These are phyloP conservation scores for Habrosyne pyritoides DNA, from an alignment of 2,888 invertebrate species.

Conservation along the genomic window DNA sequence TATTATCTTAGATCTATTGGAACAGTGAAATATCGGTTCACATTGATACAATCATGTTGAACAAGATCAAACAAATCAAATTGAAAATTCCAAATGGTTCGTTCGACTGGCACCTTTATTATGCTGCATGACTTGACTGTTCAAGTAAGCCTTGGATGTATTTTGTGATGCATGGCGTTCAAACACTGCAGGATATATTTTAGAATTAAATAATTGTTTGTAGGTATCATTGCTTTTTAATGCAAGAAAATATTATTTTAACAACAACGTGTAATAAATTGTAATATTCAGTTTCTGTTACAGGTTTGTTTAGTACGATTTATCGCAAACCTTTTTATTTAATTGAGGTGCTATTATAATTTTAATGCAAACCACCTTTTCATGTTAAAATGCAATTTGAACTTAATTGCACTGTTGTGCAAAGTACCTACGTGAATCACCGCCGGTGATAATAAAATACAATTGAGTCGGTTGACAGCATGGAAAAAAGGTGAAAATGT, in stretches of 20 bases:
- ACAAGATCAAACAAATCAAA: slow-evolving; percentile 54
- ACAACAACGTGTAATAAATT: neutral
- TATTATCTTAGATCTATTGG: neutral
- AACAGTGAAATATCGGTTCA: slow-evolving; percentile 10
- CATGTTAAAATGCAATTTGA: slow-evolving; percentile 9
- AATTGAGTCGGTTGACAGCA: slow-evolving; percentile 47
- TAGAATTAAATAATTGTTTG: neutral
- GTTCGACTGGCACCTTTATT: slow-evolving; percentile 51
- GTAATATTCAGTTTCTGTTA: neutral
- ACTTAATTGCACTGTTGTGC: slow-evolving; percentile 27
- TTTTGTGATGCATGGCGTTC: slow-evolving; percentile 33
- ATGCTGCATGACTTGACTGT: slow-evolving; percentile 57
- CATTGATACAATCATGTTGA: slow-evolving; percentile 37
- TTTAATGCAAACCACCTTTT: neutral
- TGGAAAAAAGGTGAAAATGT: slow-evolving; percentile 60
- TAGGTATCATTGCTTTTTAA: neutral
- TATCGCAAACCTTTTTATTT: neutral
- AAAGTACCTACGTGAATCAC: slow-evolving; percentile 38
- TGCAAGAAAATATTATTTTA: neutral
- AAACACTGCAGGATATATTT: slow-evolving; percentile 3
- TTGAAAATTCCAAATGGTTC: slow-evolving; percentile 46
- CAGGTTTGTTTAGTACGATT: neutral
- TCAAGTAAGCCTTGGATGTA: slow-evolving; percentile 35
- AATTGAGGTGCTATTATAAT: neutral
- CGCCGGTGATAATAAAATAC: slow-evolving; percentile 34